Evolutionary conservation across 2,888 invertebrate genomes (phyloP), one percentile per base, ranked within the genome.

Genomic region (Melikaiella ostensackeni): DNA sequence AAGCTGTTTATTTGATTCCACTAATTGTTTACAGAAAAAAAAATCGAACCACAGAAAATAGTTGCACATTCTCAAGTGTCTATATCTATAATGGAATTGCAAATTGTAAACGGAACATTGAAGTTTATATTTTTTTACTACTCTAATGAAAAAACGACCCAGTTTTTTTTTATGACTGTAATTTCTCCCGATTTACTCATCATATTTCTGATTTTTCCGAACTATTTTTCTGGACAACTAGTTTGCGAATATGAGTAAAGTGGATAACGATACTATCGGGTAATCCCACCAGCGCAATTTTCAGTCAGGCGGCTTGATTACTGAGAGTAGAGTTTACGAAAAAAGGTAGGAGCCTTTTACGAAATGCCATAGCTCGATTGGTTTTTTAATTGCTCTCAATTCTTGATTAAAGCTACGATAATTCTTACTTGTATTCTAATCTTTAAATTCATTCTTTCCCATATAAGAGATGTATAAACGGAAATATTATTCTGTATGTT

Each of bases 291-390:
- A 70, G 11, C n/a, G 50, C 24, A 70, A 70, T 70, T 50, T 70
- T 30, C 33, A 70, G 70, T 70, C 33, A 70, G 70, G 70, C 70
- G 50, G 46, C 70, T 70, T 70, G 70, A 70, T 70, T 70, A 33
- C 70, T 70, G 50, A 27, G 30, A 70, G 70, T 70, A 50, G 50
- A 70, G 66, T 66, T 70, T 70, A 50, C 50, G n/a, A 50, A 50
- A 33, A n/a, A 70, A 33, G 30, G n/a, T 70, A 30, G n/a, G n/a
- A 33, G 30, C 46, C 1, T 11, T 62, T 30, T n/a, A 19, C 2
- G 11, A 42, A 42, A 66, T 66, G 42, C 24, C 24, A 66, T 66
- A 46, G 38, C 63, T 35, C 5, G 38, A 66, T 42, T 66, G 24
- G 19, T 27, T 50, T 33, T 70, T 70, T 70, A 70, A 70, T 70